Base-by-base conservation (phyloP, 2,888 invertebrate genomes). In the Tetragonula carbonaria region DNA sequence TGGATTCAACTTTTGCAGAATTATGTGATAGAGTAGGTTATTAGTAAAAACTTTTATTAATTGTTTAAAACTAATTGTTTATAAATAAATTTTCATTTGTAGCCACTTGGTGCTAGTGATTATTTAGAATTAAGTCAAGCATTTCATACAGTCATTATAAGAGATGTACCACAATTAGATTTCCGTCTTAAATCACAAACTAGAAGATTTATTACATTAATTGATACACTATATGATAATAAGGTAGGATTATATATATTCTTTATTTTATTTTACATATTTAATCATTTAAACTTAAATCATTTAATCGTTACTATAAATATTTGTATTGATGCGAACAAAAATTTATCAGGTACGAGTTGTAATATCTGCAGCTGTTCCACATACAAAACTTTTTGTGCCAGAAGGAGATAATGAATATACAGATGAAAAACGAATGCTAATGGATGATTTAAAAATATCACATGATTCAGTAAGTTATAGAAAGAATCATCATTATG, bases 371-470 rank as follows among this genome's bases (percentile, higher is more conserved):
- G 97, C 99, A 0, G 97, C 97, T 88, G 97, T 96, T 76, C 96
- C 97, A 5, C 96, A 97, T 72, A 97, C 96, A 80, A 95, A 97
- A 82, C 95, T 99, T 62, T 98, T 99, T 95, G 95, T 95, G 78
- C 91, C 95, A 57, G 96, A 96, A 90, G 94, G 95, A 86, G 90
- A 94, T 84, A 93, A 94, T n/a, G 95, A 95, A 82, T 96, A 96
- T 80, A 96, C 95, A 55, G 98, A 99, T 94, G 97, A 97, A 14
- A 97, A 98, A 90, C 96, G 98, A 92, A 96, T 97, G 91, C 95
- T 99, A 2, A 99, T 99, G 98, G 99, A 99, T 93, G 99, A 99
- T 95, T 96, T 99, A 86, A 97, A 97, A 91, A 97, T 99, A 78
- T 96, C 96, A 4, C 96, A 96, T 90, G 96, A 96, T 89, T 97